Percentiles rank a stretch among this genome's conserved stretches.
These are phyloP conservation scores for Cyprinus carpio DNA, from an alignment of 2,113 vertebrate species.

Conservation along the genomic window DNA sequence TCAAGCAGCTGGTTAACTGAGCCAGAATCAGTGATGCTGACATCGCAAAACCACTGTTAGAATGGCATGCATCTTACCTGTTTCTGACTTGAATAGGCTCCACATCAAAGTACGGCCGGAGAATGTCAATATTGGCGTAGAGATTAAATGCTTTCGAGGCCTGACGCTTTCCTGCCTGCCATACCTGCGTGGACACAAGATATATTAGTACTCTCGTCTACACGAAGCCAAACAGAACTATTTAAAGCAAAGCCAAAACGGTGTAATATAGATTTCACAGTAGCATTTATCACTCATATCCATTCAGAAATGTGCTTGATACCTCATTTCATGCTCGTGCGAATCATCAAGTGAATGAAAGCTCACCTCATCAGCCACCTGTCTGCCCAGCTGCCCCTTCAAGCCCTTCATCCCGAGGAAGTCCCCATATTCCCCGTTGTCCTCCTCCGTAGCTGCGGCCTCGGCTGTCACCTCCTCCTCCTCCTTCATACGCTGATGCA, in stretches of 20 bases:
- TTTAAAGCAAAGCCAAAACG: no score
- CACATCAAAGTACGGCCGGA: slow-evolving; percentile 96
- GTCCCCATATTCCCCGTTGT: slow-evolving; percentile 81
- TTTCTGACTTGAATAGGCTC: slow-evolving; percentile 94
- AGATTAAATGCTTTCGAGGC: slow-evolving; percentile 94
- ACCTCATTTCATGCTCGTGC: no score
- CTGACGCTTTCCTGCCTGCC: slow-evolving; percentile 95
- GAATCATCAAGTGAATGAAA: neutral
- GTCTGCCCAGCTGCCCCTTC: slow-evolving; percentile 90
- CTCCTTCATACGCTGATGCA: slow-evolving; percentile 93
- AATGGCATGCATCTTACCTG: slow-evolving; percentile 76
- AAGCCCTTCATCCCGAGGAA: slow-evolving; percentile 96
- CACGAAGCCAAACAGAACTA: neutral
- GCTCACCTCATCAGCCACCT: slow-evolving; percentile 94
- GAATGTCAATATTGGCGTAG: slow-evolving; percentile 97
- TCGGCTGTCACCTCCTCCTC: slow-evolving; percentile 79
- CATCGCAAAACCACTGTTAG: neutral
- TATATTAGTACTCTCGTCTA: neutral
- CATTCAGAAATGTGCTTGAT: no score
- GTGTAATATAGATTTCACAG: no score
- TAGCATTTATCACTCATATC: no score
- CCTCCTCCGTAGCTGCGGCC: slow-evolving; percentile 81
- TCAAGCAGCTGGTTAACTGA: slow-evolving; percentile 5
- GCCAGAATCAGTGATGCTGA: slow-evolving; percentile 18
- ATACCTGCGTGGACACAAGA: slow-evolving; percentile 78